Percentiles rank a stretch among this genome's conserved stretches.
Evolutionary conservation across 2,113 vertebrate species (phyloP).

Genomic region (Irena cyanogastra): DNA sequence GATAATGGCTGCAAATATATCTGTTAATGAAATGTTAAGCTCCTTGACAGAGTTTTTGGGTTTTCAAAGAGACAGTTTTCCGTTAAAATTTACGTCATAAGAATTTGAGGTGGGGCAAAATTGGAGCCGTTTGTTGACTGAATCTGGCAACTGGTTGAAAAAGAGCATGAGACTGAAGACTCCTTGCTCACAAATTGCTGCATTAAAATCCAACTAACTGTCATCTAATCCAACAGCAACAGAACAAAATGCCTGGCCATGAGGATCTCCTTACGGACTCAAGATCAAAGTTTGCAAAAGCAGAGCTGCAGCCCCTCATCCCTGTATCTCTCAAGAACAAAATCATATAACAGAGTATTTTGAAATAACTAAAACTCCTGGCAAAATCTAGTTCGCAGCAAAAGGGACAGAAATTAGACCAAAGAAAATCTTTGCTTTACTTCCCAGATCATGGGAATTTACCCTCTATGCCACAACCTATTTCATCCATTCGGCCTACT

Average conservation of each 20-base stretch:
- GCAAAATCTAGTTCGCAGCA: not conserved
- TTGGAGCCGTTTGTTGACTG: conserved; percentile 8
- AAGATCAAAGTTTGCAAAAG: not conserved
- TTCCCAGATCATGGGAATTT: not conserved
- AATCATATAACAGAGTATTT: not conserved
- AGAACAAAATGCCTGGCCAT: not conserved
- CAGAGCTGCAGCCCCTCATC: not conserved
- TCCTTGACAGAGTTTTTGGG: not conserved
- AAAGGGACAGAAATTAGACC: not conserved
- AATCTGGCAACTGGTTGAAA: not conserved
- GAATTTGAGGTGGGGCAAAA: not conserved
- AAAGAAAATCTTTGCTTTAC: not conserved
- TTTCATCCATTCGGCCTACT: not conserved
- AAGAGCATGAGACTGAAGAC: not conserved
- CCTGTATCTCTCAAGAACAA: not conserved
- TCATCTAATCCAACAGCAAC: not conserved
- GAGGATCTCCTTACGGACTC: not conserved
- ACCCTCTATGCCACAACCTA: not conserved
- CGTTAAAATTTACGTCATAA: not conserved
- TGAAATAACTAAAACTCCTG: not conserved
- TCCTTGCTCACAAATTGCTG: not conserved
- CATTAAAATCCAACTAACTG: not conserved
- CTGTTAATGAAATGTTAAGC: not conserved
- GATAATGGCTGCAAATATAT: not conserved
- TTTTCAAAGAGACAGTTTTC: conserved; percentile 3